Evolutionary conservation across 2,888 invertebrate genomes (phyloP).

Genomic region (Thereva unica): DNA sequence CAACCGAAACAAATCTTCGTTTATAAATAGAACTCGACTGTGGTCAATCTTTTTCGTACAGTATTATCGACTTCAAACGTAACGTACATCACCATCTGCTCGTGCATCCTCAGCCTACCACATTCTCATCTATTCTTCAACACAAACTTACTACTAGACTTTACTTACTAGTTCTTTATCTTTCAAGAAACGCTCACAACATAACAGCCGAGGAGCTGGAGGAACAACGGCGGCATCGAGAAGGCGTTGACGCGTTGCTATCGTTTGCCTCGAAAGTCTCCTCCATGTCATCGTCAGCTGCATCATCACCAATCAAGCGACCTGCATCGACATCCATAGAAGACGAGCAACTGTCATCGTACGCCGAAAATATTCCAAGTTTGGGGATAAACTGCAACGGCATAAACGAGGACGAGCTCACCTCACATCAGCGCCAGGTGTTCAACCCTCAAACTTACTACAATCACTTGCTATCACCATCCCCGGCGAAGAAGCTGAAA

Average conservation of each 20-base stretch:
- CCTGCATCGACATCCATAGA: constrained; percentile 51
- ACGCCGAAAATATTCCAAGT: constrained; percentile 48
- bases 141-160: not conserved
- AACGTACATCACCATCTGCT: too few relatives aligned
- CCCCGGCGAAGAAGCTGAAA: constrained; percentile 52
- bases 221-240: constrained; percentile 72
- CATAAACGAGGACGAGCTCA: constrained; percentile 30
- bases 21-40: too few relatives aligned
- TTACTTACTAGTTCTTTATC: constrained; percentile 23
- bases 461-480: constrained; percentile 40
- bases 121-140: too few relatives aligned
- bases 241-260: constrained; percentile 77
- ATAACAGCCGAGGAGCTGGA: constrained; percentile 62
- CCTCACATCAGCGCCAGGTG: constrained; percentile 34
- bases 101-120: too few relatives aligned
- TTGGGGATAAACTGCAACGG: constrained; percentile 20
- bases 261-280: constrained; percentile 71
- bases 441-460: constrained; percentile 30
- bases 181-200: constrained; percentile 49
- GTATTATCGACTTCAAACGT: too few relatives aligned
- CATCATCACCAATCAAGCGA: constrained; percentile 54
- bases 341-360: constrained; percentile 51
- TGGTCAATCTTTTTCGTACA: too few relatives aligned
- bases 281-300: constrained; percentile 40
- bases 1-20: too few relatives aligned